Percentiles rank a stretch among this genome's conserved stretches.
phyloP scores from a whole-genome alignment of 2,888 invertebrate species.

The Byasa hedistus region DNA sequence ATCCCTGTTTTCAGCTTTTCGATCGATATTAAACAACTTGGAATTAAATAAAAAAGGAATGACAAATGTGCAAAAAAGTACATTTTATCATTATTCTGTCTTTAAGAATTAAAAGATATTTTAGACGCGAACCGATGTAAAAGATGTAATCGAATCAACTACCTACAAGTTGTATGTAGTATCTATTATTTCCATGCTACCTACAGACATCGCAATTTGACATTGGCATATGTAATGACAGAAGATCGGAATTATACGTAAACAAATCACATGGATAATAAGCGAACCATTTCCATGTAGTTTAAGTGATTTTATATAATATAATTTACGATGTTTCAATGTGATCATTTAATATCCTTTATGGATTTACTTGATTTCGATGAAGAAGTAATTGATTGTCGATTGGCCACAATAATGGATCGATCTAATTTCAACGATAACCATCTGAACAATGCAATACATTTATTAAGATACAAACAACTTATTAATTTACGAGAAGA shows the following conservation, averaged over 20 bases:
- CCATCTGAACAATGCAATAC: slow-evolving; percentile 54
- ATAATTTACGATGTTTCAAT: slow-evolving; percentile 41
- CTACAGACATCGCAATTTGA: too few relatives aligned
- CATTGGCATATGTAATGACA: too few relatives aligned
- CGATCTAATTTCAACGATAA: slow-evolving; percentile 47
- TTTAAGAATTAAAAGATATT: too few relatives aligned
- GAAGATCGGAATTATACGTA: slow-evolving; percentile 10
- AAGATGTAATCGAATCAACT: too few relatives aligned
- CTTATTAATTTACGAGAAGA: slow-evolving; percentile 62
- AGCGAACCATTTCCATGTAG: slow-evolving; percentile 28
- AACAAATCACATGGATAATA: slow-evolving; percentile 26
- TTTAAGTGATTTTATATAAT: slow-evolving; percentile 20
- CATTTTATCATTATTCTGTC: too few relatives aligned
- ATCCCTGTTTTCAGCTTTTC: too few relatives aligned
- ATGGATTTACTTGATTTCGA: slow-evolving; percentile 68
- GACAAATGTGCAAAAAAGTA: too few relatives aligned
- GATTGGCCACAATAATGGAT: slow-evolving; percentile 57
- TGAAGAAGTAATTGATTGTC: slow-evolving; percentile 62
- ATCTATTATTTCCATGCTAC: too few relatives aligned
- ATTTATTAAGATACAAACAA: slow-evolving; percentile 66
- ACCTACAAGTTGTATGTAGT: too few relatives aligned
- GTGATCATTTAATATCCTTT: slow-evolving; percentile 51
- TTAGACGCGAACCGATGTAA: too few relatives aligned
- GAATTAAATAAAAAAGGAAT: too few relatives aligned
- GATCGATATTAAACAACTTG: too few relatives aligned